Evolutionary conservation across 1,140 invertebrate genomes (phyloP).

Genomic region (Lepidurus arcticus): DNA sequence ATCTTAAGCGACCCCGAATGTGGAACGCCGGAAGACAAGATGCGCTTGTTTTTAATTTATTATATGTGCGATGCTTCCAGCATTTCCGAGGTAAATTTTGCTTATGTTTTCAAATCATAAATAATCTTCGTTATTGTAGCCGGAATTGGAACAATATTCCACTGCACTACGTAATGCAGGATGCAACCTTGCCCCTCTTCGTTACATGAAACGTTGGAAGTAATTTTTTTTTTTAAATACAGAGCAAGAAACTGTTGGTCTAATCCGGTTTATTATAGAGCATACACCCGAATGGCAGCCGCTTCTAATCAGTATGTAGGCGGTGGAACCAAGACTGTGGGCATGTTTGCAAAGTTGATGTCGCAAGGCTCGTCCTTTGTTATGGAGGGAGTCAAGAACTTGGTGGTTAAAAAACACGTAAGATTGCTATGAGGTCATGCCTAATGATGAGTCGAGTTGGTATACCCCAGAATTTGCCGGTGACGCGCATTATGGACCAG

Average conservation of each 20-base stretch:
- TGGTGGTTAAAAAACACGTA: slow-evolving; percentile 95
- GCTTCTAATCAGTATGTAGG: slow-evolving; percentile 71
- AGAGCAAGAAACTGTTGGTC: background rate
- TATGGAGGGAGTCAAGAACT: slow-evolving; percentile 99
- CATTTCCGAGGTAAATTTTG: slow-evolving; percentile 59
- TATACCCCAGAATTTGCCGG: slow-evolving; percentile 67
- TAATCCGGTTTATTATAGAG: slow-evolving; percentile 48
- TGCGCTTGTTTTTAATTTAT: slow-evolving; percentile 91
- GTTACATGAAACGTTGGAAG: slow-evolving; percentile 88
- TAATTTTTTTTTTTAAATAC: slow-evolving; percentile 47
- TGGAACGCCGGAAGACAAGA: slow-evolving; percentile 85
- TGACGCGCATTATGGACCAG: slow-evolving; percentile 86
- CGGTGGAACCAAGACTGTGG: slow-evolving; percentile 92
- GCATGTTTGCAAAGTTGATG: slow-evolving; percentile 97
- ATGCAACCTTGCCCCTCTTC: slow-evolving; percentile 74
- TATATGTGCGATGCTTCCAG: slow-evolving; percentile 67
- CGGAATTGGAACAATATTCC: slow-evolving; percentile 76
- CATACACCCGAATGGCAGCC: slow-evolving; percentile 73
- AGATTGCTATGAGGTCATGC: slow-evolving; percentile 43
- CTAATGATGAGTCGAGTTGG: slow-evolving; percentile 30
- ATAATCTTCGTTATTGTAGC: slow-evolving; percentile 40
- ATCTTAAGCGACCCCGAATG: slow-evolving; percentile 77
- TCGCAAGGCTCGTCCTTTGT: slow-evolving; percentile 96
- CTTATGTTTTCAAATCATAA: background rate
- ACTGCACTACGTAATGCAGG: slow-evolving; percentile 68